These are phyloP conservation scores for Todiramphus saurophagus DNA, from an alignment of 2,113 vertebrate genomes.

Conservation along the genomic window DNA sequence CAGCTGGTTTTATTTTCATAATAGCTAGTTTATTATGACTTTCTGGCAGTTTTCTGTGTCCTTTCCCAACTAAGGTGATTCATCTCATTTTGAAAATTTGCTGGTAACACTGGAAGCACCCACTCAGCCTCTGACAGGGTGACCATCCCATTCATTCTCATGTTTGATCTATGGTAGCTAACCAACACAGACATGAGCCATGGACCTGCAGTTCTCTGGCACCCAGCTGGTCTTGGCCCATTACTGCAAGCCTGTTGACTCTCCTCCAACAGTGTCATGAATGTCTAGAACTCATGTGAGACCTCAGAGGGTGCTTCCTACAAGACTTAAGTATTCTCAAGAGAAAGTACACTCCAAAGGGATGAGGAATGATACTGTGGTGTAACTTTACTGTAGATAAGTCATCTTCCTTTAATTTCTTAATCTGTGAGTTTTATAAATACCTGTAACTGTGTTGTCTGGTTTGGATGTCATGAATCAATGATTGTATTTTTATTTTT, in stretches of 20 bases:
- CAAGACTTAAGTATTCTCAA: not conserved
- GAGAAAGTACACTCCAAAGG: not conserved
- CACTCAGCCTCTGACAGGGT: not conserved
- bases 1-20: not conserved
- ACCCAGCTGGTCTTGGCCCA: not conserved
- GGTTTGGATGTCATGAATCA: not conserved
- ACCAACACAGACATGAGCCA: not conserved
- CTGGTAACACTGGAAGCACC: not conserved
- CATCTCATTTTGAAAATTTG: not conserved
- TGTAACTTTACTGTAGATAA: not conserved
- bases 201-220: not conserved
- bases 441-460: not conserved
- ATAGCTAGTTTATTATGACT: not conserved
- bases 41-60: not conserved
- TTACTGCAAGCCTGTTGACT: not conserved
- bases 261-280: fast-evolving
- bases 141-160: not conserved
- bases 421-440: not conserved
- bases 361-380: not conserved
- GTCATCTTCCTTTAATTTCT: not conserved
- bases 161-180: not conserved
- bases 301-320: not conserved
- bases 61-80: not conserved
- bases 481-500: not conserved
- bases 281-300: not conserved